Evolutionary conservation across 1,140 invertebrate species (phyloP).

Genomic region (Neodiprion lecontei): DNA sequence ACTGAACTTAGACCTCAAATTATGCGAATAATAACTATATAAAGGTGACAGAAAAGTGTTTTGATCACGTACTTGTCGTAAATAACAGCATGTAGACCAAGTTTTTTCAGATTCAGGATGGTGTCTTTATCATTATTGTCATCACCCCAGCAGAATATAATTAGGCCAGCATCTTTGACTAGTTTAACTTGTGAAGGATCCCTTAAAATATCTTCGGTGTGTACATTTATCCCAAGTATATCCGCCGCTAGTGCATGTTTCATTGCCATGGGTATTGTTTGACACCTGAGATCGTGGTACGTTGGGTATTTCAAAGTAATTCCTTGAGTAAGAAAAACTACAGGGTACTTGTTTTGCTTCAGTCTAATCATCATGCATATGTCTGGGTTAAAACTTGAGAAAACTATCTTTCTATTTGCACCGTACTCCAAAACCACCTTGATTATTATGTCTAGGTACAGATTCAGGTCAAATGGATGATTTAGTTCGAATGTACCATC

Average conservation of each 20-base stretch:
- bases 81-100: slow-evolving; percentile 91
- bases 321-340: slow-evolving; percentile 92
- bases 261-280: slow-evolving; percentile 80
- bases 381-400: slow-evolving; percentile 95
- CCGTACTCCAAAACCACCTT: slow-evolving; percentile 82
- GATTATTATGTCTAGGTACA: slow-evolving; percentile 89
- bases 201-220: slow-evolving; percentile 88
- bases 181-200: slow-evolving; percentile 81
- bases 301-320: slow-evolving; percentile 79
- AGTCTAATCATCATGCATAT: slow-evolving; percentile 89
- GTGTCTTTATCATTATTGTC: slow-evolving; percentile 91
- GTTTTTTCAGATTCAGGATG: slow-evolving; percentile 83
- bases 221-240: slow-evolving; percentile 88
- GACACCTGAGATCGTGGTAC: slow-evolving; percentile 85
- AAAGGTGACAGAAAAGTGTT: neutral
- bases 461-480: slow-evolving; percentile 89
- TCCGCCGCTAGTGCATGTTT: slow-evolving; percentile 81
- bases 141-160: slow-evolving; percentile 96
- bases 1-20: no score
- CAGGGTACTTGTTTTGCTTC: slow-evolving; percentile 95
- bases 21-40: no score
- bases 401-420: slow-evolving; percentile 80
- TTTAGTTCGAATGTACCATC: slow-evolving; percentile 88
- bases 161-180: slow-evolving; percentile 77
- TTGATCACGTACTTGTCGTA: slow-evolving; percentile 79